A percentile compares a stretch with the other conserved stretches of the same genome.
Conservation (phyloP, 2,888 invertebrate species). For the Epinotia brunnichana region DNA sequence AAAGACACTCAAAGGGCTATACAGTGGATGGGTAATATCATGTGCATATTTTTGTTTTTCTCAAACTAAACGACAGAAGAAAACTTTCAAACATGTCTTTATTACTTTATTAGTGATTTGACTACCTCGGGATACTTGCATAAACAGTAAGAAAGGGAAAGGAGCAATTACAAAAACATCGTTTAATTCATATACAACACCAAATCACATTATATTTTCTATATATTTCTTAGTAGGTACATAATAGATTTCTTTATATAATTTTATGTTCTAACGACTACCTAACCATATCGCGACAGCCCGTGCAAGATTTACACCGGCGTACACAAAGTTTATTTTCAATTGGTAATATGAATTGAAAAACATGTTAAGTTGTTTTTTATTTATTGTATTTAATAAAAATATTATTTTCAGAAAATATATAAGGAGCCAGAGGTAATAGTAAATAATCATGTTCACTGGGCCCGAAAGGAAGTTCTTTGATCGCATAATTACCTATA, state of each 20-base stretch:
- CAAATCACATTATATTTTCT: constrained; percentile 84
- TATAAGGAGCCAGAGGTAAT: constrained; percentile 59
- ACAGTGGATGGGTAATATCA: not conserved
- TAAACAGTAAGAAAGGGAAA: constrained; percentile 66
- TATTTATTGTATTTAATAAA: constrained; percentile 61
- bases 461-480: constrained; percentile 71
- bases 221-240: constrained; percentile 71
- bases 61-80: constrained; percentile 26
- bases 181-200: constrained; percentile 84
- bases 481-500: constrained; percentile 55
- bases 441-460: constrained; percentile 59
- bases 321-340: constrained; percentile 49
- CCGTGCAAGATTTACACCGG: constrained; percentile 46
- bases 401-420: constrained; percentile 71
- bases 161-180: constrained; percentile 80
- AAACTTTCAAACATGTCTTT: constrained; percentile 31
- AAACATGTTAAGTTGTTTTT: constrained; percentile 59
- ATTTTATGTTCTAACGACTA: constrained; percentile 65
- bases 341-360: constrained; percentile 63
- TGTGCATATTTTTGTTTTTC: not conserved
- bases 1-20: not conserved
- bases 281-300: constrained; percentile 64
- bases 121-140: constrained; percentile 44
- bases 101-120: constrained; percentile 31
- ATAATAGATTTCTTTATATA: constrained; percentile 77